Percentiles rank a stretch among this genome's conserved stretches.
phyloP scores from a whole-genome alignment of 2,888 invertebrate genomes.

The Protophormia terraenovae region DNA sequence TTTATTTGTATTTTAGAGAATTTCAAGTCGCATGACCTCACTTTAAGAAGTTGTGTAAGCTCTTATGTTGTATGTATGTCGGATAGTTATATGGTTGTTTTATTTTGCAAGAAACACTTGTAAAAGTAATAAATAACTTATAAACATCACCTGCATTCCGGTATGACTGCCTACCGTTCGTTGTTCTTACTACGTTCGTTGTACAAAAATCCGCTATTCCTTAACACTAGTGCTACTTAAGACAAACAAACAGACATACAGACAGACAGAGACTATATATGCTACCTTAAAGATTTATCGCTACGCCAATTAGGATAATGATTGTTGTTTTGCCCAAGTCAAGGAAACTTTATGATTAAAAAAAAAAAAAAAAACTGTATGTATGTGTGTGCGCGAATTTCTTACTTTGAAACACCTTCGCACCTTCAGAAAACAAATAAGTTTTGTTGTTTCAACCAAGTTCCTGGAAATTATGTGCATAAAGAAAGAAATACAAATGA shows the following conservation, averaged over 20 bases:
- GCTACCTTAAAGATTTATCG: constrained; percentile 70
- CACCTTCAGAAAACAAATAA: constrained; percentile 62
- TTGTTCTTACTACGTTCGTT: background rate
- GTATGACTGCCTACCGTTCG: constrained; percentile 20
- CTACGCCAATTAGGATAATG: constrained; percentile 72
- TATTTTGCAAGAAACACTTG: constrained; percentile 53
- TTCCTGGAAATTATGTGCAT: constrained; percentile 66
- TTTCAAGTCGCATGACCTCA: constrained; percentile 56
- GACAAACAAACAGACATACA: constrained; percentile 2
- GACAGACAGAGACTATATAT: background rate
- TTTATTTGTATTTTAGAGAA: constrained; percentile 42
- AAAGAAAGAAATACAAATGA: constrained; percentile 30
- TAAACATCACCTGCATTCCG: constrained; percentile 67
- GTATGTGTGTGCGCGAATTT: background rate
- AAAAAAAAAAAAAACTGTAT: constrained; percentile 5
- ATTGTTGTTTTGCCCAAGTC: constrained; percentile 63
- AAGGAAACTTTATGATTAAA: constrained; percentile 52
- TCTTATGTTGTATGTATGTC: background rate
- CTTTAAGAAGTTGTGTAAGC: background rate
- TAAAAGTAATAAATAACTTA: constrained; percentile 66
- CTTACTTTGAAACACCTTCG: constrained; percentile 52
- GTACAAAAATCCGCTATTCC: constrained; percentile 46
- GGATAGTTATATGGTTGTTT: constrained; percentile 20
- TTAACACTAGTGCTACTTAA: constrained; percentile 30
- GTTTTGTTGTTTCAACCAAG: constrained; percentile 44